These are phyloP conservation scores for Trissolcus brochymenae DNA, from an alignment of 2,888 invertebrate species.

Conservation along the genomic window DNA sequence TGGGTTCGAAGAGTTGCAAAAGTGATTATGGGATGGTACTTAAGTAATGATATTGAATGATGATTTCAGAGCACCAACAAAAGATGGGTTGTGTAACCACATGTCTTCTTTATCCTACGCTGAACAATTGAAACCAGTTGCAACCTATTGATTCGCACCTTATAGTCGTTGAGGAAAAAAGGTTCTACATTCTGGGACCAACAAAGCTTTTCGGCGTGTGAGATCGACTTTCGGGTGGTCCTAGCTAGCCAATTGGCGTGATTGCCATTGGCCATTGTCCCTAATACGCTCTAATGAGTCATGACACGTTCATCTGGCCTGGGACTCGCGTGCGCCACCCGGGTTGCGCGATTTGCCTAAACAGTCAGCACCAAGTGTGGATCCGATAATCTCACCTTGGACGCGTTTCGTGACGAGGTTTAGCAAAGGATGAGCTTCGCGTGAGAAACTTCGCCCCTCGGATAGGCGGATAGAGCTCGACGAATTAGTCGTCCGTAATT, in stretches of 20 bases:
- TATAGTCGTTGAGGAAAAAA: conserved; percentile 31
- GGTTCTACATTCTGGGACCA: conserved; percentile 14
- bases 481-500: conserved; percentile 52
- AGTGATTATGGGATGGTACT: no score
- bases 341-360: conserved; percentile 38
- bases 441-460: conserved; percentile 59
- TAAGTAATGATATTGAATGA: no score
- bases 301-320: conserved; percentile 50
- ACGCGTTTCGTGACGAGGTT: conserved; percentile 57
- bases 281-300: conserved; percentile 54
- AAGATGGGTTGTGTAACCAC: no score
- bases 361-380: conserved; percentile 24
- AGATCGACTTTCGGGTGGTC: conserved; percentile 40
- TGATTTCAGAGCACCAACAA: no score
- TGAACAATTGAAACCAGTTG: background rate
- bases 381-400: conserved; percentile 46
- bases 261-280: conserved; percentile 36
- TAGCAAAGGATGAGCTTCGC: conserved; percentile 60
- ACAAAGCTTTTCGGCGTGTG: conserved; percentile 41
- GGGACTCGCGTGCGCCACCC: conserved; percentile 41
- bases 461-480: conserved; percentile 11
- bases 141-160: conserved; percentile 13
- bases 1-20: no score
- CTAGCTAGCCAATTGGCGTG: conserved; percentile 20
- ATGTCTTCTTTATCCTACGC: no score